Conservation (phyloP, 2,797 vertebrate genomes). For the Fundulus diaphanus region DNA sequence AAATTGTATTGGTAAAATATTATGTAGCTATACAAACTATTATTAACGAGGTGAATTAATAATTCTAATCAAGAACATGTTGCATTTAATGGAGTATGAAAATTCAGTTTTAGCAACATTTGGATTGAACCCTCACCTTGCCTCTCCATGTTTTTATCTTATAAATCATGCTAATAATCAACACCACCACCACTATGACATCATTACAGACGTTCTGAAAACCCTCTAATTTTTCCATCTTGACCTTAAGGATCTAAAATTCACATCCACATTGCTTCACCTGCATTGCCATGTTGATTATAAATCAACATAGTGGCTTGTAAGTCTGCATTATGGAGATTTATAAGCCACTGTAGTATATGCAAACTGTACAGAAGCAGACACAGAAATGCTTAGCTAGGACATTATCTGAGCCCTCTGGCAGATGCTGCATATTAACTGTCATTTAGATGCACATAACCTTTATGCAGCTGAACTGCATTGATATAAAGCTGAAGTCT, state of each 20-base stretch:
- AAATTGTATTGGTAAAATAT: not conserved
- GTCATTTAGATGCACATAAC: slow-evolving; percentile 49
- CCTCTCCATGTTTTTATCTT: not conserved
- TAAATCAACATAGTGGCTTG: no score
- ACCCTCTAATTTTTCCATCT: not conserved
- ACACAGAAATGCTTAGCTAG: slow-evolving; percentile 23
- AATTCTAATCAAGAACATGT: not conserved
- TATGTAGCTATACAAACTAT: not conserved
- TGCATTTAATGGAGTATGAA: not conserved
- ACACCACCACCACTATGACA: not conserved
- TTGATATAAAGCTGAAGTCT: slow-evolving; percentile 46
- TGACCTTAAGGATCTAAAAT: slow-evolving; percentile 1
- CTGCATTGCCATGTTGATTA: slow-evolving; percentile 8
- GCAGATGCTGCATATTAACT: slow-evolving; percentile 43
- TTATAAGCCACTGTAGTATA: slow-evolving; percentile 2
- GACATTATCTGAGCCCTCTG: slow-evolving; percentile 28
- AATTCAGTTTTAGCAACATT: not conserved
- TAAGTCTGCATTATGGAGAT: slow-evolving; percentile 23
- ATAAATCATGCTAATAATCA: not conserved
- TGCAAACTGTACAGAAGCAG: slow-evolving; percentile 21
- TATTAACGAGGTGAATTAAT: not conserved
- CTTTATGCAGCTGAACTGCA: slow-evolving; percentile 44
- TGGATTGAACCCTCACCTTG: not conserved
- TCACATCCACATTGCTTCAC: slow-evolving; percentile 10
- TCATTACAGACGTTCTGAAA: not conserved